Percentiles rank a stretch among this genome's conserved stretches.
Conservation (phyloP, 1,140 invertebrate species). For the Anoplolepis gracilipes region DNA sequence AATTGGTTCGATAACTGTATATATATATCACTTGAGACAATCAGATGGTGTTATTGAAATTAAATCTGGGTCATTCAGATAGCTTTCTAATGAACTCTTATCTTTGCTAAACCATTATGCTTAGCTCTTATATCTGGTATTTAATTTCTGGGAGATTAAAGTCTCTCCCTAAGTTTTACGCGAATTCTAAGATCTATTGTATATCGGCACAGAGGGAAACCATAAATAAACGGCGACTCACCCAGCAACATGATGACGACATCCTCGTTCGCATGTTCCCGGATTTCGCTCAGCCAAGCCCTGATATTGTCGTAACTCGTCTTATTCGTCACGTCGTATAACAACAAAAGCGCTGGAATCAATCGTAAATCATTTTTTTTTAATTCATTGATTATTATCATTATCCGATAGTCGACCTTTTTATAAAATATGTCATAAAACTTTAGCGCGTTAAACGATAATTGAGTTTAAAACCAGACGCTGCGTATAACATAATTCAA, state of each 20-base stretch:
- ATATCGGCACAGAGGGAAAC: neutral
- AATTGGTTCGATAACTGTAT: neutral
- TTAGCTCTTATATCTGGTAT: constrained; percentile 7
- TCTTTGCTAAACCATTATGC: constrained; percentile 10
- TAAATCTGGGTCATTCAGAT: constrained; percentile 21
- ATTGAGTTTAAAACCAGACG: neutral
- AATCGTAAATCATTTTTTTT: constrained; percentile 51
- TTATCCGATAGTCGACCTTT: constrained; percentile 10
- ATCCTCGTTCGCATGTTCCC: constrained; percentile 94
- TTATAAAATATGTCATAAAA: constrained; percentile 1
- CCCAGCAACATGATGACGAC: constrained; percentile 96
- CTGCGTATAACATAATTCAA: too few species aligned
- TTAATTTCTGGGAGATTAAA: constrained; percentile 2
- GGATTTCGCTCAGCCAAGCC: constrained; percentile 95
- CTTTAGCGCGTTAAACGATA: neutral
- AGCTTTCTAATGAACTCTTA: constrained; percentile 17
- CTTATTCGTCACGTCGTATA: constrained; percentile 97
- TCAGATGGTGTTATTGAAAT: neutral
- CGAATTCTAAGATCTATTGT: constrained; percentile 28
- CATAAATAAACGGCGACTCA: constrained; percentile 82
- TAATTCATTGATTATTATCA: constrained; percentile 63
- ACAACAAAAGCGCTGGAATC: constrained; percentile 92
- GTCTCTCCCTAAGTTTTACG: neutral
- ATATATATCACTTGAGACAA: constrained; percentile 17
- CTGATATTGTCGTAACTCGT: constrained; percentile 95